phyloP scores from a whole-genome alignment of 2,888 invertebrate genomes.

The Mesopsocus fuscifrons region DNA sequence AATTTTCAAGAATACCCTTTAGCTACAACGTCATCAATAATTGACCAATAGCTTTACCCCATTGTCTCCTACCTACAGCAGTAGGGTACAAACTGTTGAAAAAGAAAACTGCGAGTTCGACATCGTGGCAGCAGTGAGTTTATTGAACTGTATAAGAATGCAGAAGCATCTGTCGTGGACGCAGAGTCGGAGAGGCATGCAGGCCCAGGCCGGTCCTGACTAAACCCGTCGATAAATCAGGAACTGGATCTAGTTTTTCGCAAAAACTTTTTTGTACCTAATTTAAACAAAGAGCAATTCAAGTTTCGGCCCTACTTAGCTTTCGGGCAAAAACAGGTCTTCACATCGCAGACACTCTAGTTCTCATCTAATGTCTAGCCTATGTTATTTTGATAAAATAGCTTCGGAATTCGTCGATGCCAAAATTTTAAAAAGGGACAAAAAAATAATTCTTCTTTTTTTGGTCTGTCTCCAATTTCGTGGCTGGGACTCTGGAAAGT shows the following conservation, averaged over 20 bases:
- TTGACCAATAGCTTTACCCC: too few species aligned
- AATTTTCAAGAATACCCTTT: too few species aligned
- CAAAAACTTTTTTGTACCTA: neutral
- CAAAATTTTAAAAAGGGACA: conserved; percentile 3
- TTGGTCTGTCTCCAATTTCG: neutral
- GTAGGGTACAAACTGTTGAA: too few species aligned
- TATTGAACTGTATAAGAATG: too few species aligned
- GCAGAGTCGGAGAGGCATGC: too few species aligned
- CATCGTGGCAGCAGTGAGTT: too few species aligned
- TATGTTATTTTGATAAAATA: conserved; percentile 7
- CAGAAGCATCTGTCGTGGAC: too few species aligned
- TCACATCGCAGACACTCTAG: neutral
- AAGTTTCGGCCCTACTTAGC: neutral
- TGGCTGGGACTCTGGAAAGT: neutral
- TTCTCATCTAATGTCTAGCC: conserved; percentile 8
- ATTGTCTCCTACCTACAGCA: too few species aligned
- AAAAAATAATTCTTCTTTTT: conserved; percentile 7
- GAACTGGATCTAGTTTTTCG: conserved; percentile 11
- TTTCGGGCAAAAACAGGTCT: neutral
- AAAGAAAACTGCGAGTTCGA: too few species aligned
- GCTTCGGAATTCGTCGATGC: conserved; percentile 6
- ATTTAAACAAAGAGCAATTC: neutral
- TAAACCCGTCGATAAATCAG: neutral
- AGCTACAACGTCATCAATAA: too few species aligned
- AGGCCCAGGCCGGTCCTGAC: neutral